Evolutionary conservation across 2,888 invertebrate genomes (phyloP).

Genomic region (Agonum fuliginosum): DNA sequence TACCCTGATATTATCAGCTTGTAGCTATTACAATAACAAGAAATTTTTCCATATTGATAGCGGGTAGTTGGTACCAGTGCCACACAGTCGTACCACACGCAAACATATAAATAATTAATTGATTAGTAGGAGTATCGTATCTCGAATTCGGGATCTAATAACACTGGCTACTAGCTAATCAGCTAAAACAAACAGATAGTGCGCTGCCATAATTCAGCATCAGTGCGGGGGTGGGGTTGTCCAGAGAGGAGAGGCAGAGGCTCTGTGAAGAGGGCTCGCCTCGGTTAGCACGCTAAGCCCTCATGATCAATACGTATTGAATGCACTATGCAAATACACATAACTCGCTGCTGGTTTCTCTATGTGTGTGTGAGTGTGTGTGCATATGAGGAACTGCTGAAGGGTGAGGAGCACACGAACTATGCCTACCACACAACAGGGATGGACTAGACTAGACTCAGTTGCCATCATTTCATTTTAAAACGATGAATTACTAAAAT

Average conservation of each 20-base stretch:
- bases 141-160: constrained; percentile 70
- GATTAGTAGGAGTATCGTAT: constrained; percentile 72
- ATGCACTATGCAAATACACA: constrained; percentile 71
- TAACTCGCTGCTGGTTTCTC: constrained; percentile 14
- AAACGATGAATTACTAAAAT: too few relatives aligned
- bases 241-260: background rate
- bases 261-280: constrained; percentile 19
- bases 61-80: constrained; percentile 3
- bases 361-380: constrained; percentile 7
- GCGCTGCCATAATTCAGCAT: constrained; percentile 73
- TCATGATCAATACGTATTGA: constrained; percentile 73
- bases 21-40: constrained; percentile 35
- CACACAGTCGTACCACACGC: constrained; percentile 57
- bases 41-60: constrained; percentile 16
- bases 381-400: constrained; percentile 2
- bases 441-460: background rate
- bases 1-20: constrained; percentile 7
- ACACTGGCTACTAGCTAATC: constrained; percentile 73
- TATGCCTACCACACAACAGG: background rate
- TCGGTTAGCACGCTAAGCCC: constrained; percentile 68
- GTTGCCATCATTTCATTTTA: background rate
- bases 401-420: background rate
- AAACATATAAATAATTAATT: constrained; percentile 73
- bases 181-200: constrained; percentile 74
- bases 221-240: constrained; percentile 60